Evolutionary conservation across 2,888 invertebrate species (phyloP), one percentile per base, ranked within the genome.

Genomic region (Agrenia bidenticulata): DNA sequence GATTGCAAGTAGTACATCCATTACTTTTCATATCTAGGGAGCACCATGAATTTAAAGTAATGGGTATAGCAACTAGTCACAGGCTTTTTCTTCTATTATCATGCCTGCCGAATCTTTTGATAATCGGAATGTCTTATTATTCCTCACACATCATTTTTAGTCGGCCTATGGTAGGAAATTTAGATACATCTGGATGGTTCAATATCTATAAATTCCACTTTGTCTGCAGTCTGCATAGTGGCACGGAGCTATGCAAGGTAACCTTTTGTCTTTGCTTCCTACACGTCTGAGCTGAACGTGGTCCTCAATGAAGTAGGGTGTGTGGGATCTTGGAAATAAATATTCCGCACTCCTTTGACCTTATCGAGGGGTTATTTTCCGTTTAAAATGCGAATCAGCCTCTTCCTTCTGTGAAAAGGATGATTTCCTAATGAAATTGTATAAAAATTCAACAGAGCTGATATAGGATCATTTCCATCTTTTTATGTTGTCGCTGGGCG

Each of bases 91-190:
- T 27, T 42, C 55, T 39, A 27, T 62, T 62, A 62, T 62, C 55
- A 55, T 62, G 62, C 62, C n/a, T 49, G 26, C 41, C 45, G 54
- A 55, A 55, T 62, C 62, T 57, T 24, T 57, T 45, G 23, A 63
- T 63, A 57, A 57, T 54, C 57, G 51, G 26, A 50, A 24, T 23
- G 42, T 39, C 41, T 63, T 63, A 54, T 57, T 63, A 63, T 32
- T 63, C 62, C 39, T 57, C 57, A 50, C 56, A 57, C 63, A 57
- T 62, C 49, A 54, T 45, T n/a, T 5, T 45, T 45, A 45, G 4
- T 5, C 45, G 15, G 45, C 15, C 45, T n/a, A 19, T 5, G 32
- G 11, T 32, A 11, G 4, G n/a, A 45, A 45, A 45, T 15, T 17
- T 45, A 45, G 45, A 19, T 45, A 15, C n/a, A 45, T 9, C 5